Evolutionary conservation across 1,140 invertebrate species (phyloP).

Genomic region (Bombus waltoni): DNA sequence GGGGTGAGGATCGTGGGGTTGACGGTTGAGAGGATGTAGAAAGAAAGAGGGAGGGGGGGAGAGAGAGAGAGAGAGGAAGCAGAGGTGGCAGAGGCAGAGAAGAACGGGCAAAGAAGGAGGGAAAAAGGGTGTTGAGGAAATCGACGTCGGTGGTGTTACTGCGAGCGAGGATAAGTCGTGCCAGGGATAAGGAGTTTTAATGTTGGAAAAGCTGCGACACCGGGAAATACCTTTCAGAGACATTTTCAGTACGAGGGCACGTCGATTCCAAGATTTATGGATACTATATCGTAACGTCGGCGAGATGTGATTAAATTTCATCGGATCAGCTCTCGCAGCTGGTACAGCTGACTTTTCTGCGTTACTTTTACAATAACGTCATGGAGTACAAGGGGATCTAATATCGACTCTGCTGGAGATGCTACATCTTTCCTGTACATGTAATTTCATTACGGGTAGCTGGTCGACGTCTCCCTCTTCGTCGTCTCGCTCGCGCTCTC

Average conservation of each 20-base stretch:
- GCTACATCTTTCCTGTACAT: not conserved
- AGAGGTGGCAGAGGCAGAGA: not conserved
- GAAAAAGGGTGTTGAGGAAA: conserved; percentile 52
- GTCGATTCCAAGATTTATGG: conserved; percentile 60
- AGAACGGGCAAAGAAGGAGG: conserved; percentile 6
- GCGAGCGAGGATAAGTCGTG: conserved; percentile 56
- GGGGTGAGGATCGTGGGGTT: not conserved
- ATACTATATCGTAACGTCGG: conserved; percentile 43
- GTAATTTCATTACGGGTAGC: conserved; percentile 30
- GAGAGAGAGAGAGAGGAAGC: not conserved
- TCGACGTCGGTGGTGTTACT: conserved; percentile 57
- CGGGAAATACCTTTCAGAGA: conserved; percentile 53
- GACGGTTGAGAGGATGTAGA: no score
- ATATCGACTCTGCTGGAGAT: conserved; percentile 7
- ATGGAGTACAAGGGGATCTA: not conserved
- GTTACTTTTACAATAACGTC: conserved; percentile 40
- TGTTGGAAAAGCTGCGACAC: conserved; percentile 53
- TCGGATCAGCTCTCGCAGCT: conserved; percentile 39
- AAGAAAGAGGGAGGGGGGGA: not conserved
- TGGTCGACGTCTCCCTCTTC: not conserved
- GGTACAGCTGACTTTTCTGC: not conserved
- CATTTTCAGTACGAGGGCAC: conserved; percentile 36
- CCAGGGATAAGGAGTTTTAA: conserved; percentile 66
- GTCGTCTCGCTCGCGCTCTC: not conserved
- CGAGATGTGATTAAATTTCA: conserved; percentile 64